Evolutionary conservation across 2,797 vertebrate species (phyloP).

Genomic region (Tamandua tetradactyla): DNA sequence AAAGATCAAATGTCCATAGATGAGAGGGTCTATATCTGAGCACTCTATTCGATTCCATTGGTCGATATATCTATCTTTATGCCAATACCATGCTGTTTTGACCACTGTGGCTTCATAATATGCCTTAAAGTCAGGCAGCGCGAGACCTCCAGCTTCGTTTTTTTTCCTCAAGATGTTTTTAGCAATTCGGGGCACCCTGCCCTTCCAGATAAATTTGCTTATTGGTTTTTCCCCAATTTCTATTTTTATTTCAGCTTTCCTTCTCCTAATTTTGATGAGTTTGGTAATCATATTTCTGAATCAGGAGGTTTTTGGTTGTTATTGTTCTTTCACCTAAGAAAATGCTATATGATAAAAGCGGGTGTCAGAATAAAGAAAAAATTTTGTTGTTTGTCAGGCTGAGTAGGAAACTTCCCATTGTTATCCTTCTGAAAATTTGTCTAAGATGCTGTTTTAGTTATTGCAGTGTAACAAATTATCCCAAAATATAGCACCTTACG

Average conservation of each 20-base stretch:
- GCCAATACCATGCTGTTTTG: too few species aligned
- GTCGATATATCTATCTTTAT: too few species aligned
- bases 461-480: neutral
- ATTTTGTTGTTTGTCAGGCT: neutral
- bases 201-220: too few species aligned
- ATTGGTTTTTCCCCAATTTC: too few species aligned
- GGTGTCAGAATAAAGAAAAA: neutral
- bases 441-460: neutral
- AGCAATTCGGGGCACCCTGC: too few species aligned
- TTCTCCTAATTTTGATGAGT: neutral
- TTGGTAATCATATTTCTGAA: neutral
- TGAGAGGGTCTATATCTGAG: too few species aligned
- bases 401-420: neutral
- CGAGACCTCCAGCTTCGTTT: too few species aligned
- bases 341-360: conserved; percentile 4
- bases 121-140: too few species aligned
- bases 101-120: too few species aligned
- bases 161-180: too few species aligned
- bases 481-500: conserved; percentile 12
- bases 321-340: neutral
- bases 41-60: too few species aligned
- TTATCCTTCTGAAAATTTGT: neutral
- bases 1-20: too few species aligned
- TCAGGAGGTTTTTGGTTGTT: neutral
- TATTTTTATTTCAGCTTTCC: conserved; percentile 21